Base-by-base conservation (phyloP, 2,797 vertebrate species). In the Apodemus agrarius region DNA sequence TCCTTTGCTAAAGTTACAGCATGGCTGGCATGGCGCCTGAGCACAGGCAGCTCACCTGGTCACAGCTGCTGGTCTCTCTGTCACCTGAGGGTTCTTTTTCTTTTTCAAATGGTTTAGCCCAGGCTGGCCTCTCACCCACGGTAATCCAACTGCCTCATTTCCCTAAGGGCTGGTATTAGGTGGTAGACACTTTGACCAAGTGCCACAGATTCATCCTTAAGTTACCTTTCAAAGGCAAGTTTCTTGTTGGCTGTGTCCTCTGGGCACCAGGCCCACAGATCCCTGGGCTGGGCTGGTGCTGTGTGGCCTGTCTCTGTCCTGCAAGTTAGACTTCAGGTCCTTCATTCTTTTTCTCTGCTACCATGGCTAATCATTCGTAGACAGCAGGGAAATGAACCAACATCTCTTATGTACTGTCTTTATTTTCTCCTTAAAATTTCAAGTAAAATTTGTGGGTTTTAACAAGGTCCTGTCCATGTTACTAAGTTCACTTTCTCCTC, bases 11-110 rank as follows among this genome's bases (percentile, higher is more conserved):
- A 11, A 59, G 49, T 34, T 11, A 3, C 5, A 13, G 19, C 34
- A 0, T 26, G 34, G 43, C 46, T 3, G 4, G n/a, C 0, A 0
- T 40, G 72, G 40, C 26, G 26, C 21, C 26, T 22, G n/a, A 24
- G 3, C 37, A 3, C 10, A 31, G 80, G 52, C 26, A 8, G 0
- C 9, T 6, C 29, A 40, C 75, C 34, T 31, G 57, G n/a, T 16
- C 1, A 40, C 16, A 14, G 6, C 26, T 26, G 16, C 13, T 1
- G 14, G 3, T 6, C 12, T 14, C 2, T 6, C 5, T 2, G 22
- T 24, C 8, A 12, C 34, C 57, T n/a, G 57, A 29, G 37, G 34
- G 2, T 16, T 52, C 17, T 21, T 46, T 34, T 31, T 49, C 3
- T 12, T 84, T 65, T 49, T 34, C 10, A 43, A n/a, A 17, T 57